phyloP scores from a whole-genome alignment of 2,797 vertebrate species.

The Spondyliosoma cantharus region DNA sequence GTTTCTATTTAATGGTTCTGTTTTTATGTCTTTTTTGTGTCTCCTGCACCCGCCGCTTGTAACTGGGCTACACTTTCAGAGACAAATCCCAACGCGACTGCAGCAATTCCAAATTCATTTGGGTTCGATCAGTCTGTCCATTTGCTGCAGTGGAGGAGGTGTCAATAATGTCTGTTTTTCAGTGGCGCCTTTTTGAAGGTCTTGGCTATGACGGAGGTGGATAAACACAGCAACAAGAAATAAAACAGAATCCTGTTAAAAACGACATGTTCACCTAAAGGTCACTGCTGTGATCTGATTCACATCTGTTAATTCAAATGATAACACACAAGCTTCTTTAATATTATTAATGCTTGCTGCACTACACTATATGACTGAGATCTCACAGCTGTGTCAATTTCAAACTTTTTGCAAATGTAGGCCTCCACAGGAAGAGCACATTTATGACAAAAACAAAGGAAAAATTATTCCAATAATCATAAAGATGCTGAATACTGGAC shows the following conservation, averaged over 20 bases:
- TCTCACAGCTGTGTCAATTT: not conserved
- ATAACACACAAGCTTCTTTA: not conserved
- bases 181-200: conserved; percentile 21
- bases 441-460: not conserved
- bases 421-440: not conserved
- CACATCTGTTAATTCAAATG: not conserved
- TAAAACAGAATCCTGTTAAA: not conserved
- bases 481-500: too few relatives aligned
- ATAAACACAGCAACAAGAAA: conserved; percentile 7
- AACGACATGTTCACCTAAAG: not conserved
- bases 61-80: conserved; percentile 37
- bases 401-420: not conserved
- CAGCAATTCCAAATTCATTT: conserved; percentile 60
- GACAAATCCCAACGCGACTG: conserved; percentile 31
- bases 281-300: not conserved
- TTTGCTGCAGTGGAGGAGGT: conserved; percentile 41
- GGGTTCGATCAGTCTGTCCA: conserved; percentile 53
- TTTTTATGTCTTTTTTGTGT: conserved; percentile 44
- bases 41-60: conserved; percentile 8
- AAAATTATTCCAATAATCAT: too few relatives aligned
- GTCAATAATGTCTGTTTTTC: conserved; percentile 53
- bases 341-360: not conserved
- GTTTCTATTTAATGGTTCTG: conserved; percentile 48
- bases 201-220: conserved; percentile 17
- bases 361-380: not conserved